These are phyloP conservation scores for Sabellastarte sp. DNA, from an alignment of 2,888 invertebrate species.

Conservation along the genomic window DNA sequence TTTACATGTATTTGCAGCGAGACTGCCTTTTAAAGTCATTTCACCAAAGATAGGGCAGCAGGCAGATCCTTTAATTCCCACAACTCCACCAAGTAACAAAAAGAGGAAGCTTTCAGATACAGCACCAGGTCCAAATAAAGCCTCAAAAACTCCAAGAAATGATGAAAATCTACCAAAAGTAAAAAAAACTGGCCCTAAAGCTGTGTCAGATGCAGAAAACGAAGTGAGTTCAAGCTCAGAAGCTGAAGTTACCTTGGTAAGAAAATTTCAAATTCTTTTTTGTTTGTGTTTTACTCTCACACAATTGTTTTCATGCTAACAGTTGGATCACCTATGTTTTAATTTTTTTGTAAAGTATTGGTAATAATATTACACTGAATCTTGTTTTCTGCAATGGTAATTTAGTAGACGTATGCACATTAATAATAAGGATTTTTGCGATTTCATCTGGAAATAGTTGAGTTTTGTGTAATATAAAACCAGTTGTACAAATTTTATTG, in stretches of 20 bases:
- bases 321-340: too few relatives aligned
- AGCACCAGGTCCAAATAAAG: background rate
- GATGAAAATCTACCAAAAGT: background rate
- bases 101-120: constrained; percentile 6
- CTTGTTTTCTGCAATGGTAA: too few relatives aligned
- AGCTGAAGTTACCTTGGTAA: background rate
- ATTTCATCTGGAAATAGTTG: too few relatives aligned
- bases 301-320: too few relatives aligned
- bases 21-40: constrained; percentile 1
- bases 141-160: constrained; percentile 6
- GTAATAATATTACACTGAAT: too few relatives aligned
- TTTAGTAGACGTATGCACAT: too few relatives aligned
- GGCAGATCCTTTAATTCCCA: background rate
- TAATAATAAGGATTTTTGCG: too few relatives aligned
- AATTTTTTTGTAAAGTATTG: too few relatives aligned
- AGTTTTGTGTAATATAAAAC: too few relatives aligned
- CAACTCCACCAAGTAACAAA: background rate
- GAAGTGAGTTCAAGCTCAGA: constrained; percentile 30
- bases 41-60: background rate
- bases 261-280: too few relatives aligned
- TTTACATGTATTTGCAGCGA: background rate
- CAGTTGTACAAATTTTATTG: too few relatives aligned
- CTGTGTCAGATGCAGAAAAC: constrained; percentile 16
- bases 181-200: background rate
- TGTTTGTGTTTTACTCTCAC: too few relatives aligned